phyloP scores from a whole-genome alignment of 2,888 invertebrate species.

The Taenaris catops region DNA sequence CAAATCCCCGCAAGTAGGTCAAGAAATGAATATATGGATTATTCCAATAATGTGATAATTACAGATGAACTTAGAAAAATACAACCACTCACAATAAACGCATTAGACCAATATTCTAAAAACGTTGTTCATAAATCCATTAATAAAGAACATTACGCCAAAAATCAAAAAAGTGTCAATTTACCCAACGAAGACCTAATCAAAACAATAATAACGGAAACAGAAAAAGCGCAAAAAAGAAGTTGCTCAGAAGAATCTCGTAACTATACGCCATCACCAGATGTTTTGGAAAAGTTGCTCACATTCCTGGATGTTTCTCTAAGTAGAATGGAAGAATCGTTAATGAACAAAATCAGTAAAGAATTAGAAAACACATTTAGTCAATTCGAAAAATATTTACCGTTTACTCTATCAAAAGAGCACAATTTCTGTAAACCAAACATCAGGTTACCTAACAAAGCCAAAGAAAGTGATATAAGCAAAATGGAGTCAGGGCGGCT shows the following conservation, averaged over 20 bases:
- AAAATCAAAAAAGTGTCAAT: slow-evolving; percentile 31
- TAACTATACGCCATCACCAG: slow-evolving; percentile 31
- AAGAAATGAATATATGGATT: slow-evolving; percentile 2
- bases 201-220: slow-evolving; percentile 35
- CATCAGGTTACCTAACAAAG: slow-evolving; percentile 5
- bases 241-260: slow-evolving; percentile 33
- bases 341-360: slow-evolving; percentile 44
- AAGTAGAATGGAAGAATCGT: slow-evolving; percentile 31
- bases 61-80: slow-evolving; percentile 20
- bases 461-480: slow-evolving; percentile 11
- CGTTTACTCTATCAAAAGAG: background rate
- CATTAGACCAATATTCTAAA: slow-evolving; percentile 21
- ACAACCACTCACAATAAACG: slow-evolving; percentile 11
- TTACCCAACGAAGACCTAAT: slow-evolving; percentile 40
- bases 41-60: slow-evolving; percentile 21
- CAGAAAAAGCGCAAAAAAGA: slow-evolving; percentile 30
- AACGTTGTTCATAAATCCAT: slow-evolving; percentile 36
- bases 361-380: slow-evolving; percentile 39
- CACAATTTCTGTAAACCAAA: slow-evolving; percentile 4
- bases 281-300: slow-evolving; percentile 48
- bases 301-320: slow-evolving; percentile 37
- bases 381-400: slow-evolving; percentile 22
- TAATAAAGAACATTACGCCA: slow-evolving; percentile 23
- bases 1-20: slow-evolving; percentile 5
- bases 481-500: slow-evolving; percentile 8